phyloP scores from a whole-genome alignment of 1,140 invertebrate species.

The Prorops nasuta region DNA sequence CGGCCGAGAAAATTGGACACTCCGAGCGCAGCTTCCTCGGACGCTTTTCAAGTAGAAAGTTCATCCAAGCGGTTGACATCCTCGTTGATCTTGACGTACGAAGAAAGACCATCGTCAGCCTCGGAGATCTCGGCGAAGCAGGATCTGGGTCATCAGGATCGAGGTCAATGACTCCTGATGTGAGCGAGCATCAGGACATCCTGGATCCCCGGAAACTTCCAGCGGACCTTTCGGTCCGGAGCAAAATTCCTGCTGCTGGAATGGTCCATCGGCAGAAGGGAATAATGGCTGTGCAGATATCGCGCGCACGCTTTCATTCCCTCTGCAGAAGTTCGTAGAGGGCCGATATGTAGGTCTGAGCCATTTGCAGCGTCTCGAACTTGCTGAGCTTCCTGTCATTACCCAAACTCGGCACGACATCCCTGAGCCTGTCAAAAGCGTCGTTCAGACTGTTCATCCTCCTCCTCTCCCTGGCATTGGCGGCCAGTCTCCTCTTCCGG shows the following conservation, averaged over 20 bases:
- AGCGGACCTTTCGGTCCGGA: not conserved
- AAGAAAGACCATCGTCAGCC: too few species aligned
- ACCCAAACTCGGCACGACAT: slow-evolving; percentile 75
- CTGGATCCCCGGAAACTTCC: not conserved
- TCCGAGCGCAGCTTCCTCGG: too few species aligned
- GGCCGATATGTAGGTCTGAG: slow-evolving; percentile 81
- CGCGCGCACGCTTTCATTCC: slow-evolving; percentile 26
- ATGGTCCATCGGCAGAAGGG: not conserved
- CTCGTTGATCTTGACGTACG: too few species aligned
- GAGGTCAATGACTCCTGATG: not conserved
- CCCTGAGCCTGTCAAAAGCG: slow-evolving; percentile 77
- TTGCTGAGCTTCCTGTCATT: slow-evolving; percentile 81
- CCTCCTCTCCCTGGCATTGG: slow-evolving; percentile 75
- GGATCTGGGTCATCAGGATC: not conserved
- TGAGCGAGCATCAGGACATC: too few species aligned
- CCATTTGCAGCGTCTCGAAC: slow-evolving; percentile 87
- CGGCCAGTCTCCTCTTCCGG: slow-evolving; percentile 74
- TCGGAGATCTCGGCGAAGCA: too few species aligned
- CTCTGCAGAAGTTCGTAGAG: slow-evolving; percentile 64
- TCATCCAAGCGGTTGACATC: too few species aligned
- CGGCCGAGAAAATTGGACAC: too few species aligned
- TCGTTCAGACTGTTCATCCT: slow-evolving; percentile 82
- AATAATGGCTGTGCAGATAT: not conserved
- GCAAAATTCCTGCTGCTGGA: not conserved
- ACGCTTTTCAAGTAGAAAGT: too few species aligned